A percentile compares a stretch with the other conserved stretches of the same genome.
Conservation (phyloP, 2,888 invertebrate species). For the Nyleta sp. region DNA sequence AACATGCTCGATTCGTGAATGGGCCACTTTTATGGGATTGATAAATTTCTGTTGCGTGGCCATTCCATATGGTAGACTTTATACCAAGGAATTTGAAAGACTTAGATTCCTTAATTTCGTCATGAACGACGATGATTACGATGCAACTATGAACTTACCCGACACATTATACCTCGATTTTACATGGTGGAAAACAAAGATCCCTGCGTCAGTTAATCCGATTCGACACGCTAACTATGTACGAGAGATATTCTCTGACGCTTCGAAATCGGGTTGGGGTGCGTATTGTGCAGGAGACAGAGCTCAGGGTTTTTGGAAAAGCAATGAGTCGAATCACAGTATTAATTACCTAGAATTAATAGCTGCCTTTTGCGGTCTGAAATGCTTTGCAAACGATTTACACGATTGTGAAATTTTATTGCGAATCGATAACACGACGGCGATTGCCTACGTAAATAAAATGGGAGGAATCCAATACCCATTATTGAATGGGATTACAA, state of each 20-base stretch:
- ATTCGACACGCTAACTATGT: background rate
- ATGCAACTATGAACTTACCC: constrained; percentile 9
- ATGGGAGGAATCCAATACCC: too few species aligned
- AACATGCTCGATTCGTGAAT: constrained; percentile 1
- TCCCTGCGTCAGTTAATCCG: background rate
- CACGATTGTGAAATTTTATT: too few species aligned
- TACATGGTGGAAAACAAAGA: constrained; percentile 8
- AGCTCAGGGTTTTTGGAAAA: constrained; percentile 25
- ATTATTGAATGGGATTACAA: too few species aligned
- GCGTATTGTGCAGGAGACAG: constrained; percentile 17
- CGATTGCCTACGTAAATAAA: too few species aligned
- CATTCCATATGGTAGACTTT: constrained; percentile 31
- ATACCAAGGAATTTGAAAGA: constrained; percentile 47
- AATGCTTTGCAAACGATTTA: too few species aligned
- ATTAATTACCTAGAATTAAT: too few species aligned
- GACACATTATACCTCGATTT: too few species aligned
- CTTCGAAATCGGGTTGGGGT: constrained; percentile 50
- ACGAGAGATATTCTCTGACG: constrained; percentile 43
- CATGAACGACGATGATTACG: background rate
- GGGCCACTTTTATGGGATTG: background rate
- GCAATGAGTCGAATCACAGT: background rate
- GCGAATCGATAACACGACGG: too few species aligned
- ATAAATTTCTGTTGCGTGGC: constrained; percentile 40
- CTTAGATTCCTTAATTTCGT: background rate
- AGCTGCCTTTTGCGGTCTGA: too few species aligned